Percentiles rank a stretch among this genome's conserved stretches.
Evolutionary conservation across 2,113 vertebrate species (phyloP).

Genomic region (Barnardius zonarius): DNA sequence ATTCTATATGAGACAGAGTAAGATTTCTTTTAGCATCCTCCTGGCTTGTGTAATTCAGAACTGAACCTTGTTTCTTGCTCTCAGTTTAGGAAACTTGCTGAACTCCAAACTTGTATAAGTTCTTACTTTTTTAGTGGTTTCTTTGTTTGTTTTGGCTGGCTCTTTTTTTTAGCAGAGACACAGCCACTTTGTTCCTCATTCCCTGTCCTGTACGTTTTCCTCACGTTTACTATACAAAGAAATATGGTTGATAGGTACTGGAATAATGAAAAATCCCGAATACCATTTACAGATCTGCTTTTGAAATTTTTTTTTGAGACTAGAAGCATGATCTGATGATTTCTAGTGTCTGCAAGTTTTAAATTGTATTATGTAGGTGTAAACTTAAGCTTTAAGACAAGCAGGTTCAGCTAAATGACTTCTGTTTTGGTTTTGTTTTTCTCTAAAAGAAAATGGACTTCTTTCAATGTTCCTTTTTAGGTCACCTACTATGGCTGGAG

Average conservation of each 20-base stretch:
- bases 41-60: neutral
- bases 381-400: neutral
- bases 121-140: neutral
- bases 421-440: too few species aligned
- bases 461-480: conserved; percentile 63
- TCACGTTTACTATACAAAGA: neutral
- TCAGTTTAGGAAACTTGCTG: neutral
- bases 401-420: neutral
- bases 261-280: neutral
- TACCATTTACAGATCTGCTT: neutral
- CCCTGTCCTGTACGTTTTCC: neutral
- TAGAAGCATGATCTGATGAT: neutral
- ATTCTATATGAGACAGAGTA: neutral
- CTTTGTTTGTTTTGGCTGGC: neutral
- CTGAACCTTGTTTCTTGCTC: neutral
- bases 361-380: neutral
- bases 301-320: neutral
- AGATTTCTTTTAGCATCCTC: neutral
- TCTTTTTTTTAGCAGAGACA: neutral
- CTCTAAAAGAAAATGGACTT: neutral
- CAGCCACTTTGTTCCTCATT: neutral
- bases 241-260: neutral
- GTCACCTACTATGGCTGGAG: conserved; percentile 98
- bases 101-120: neutral
- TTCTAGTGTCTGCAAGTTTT: neutral